These are phyloP conservation scores for Tretioscincus oriximinensis DNA, from an alignment of 2,113 vertebrate species.

Conservation along the genomic window DNA sequence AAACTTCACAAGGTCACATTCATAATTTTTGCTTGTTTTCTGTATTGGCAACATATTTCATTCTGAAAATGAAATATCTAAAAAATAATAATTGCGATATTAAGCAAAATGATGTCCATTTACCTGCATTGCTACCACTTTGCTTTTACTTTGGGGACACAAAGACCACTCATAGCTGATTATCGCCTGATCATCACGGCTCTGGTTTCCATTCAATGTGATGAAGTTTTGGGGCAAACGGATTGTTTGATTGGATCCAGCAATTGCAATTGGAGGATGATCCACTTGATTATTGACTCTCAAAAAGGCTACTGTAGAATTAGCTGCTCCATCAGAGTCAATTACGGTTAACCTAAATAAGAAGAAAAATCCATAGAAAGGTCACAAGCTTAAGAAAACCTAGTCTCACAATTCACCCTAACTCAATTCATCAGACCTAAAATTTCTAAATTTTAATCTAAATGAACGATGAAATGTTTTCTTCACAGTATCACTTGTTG, in stretches of 20 bases:
- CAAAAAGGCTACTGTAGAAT: conserved; percentile 72
- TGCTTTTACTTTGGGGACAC: conserved; percentile 71
- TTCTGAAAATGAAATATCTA: background rate
- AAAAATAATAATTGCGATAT: background rate
- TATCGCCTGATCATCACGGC: conserved; percentile 78
- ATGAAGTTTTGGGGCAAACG: conserved; percentile 74
- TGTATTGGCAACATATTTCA: background rate
- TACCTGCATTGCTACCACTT: conserved; percentile 76
- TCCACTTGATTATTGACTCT: conserved; percentile 68
- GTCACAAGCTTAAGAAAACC: background rate
- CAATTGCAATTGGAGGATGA: conserved; percentile 67
- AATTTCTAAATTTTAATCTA: background rate
- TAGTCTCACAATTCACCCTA: background rate
- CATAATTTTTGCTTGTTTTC: background rate
- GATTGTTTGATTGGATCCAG: conserved; percentile 76
- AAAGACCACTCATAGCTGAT: conserved; percentile 76
- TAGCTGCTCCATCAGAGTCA: conserved; percentile 75
- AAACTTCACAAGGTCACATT: background rate
- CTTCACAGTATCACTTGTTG: background rate
- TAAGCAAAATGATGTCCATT: conserved; percentile 5
- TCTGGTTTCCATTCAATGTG: conserved; percentile 77
- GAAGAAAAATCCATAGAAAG: conserved; percentile 5
- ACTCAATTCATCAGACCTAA: background rate
- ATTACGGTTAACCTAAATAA: conserved; percentile 75
- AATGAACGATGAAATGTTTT: background rate